Evolutionary conservation across 2,797 vertebrate species (phyloP).

Genomic region (Chaetophractus vellerosus): DNA sequence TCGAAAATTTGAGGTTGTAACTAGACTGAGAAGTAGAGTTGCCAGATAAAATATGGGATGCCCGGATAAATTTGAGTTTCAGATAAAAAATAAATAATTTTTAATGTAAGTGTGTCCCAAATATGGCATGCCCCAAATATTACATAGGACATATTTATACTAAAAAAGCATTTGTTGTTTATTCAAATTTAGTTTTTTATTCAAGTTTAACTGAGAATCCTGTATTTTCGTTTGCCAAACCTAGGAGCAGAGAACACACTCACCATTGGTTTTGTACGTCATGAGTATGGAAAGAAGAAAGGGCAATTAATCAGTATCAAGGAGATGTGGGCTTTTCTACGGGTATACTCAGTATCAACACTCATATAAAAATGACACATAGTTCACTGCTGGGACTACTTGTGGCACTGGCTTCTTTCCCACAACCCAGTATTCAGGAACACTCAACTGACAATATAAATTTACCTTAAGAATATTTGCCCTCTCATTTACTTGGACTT

Average conservation of each 20-base stretch:
- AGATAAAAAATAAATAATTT: neutral
- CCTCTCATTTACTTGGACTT: neutral
- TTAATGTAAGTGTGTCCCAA: neutral
- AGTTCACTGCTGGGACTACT: neutral
- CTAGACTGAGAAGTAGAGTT: neutral
- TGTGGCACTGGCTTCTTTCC: neutral
- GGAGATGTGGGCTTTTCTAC: neutral
- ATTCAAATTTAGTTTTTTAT: constrained; percentile 28
- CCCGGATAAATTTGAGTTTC: constrained; percentile 26
- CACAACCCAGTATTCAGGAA: neutral
- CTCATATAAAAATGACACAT: neutral
- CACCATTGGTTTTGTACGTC: neutral
- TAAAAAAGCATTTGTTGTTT: neutral
- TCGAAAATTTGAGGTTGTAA: neutral
- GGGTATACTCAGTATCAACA: neutral
- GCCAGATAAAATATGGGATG: neutral
- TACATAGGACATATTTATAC: neutral
- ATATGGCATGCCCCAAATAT: neutral
- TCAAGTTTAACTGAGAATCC: neutral
- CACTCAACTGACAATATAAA: neutral
- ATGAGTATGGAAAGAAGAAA: neutral
- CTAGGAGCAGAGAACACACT: neutral
- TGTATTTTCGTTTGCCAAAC: constrained; percentile 25
- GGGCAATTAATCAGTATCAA: neutral
- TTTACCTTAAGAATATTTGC: neutral